Percentiles rank a stretch among this genome's conserved stretches.
Conservation (phyloP, 2,113 vertebrate genomes). For the Hydrolagus affinis region DNA sequence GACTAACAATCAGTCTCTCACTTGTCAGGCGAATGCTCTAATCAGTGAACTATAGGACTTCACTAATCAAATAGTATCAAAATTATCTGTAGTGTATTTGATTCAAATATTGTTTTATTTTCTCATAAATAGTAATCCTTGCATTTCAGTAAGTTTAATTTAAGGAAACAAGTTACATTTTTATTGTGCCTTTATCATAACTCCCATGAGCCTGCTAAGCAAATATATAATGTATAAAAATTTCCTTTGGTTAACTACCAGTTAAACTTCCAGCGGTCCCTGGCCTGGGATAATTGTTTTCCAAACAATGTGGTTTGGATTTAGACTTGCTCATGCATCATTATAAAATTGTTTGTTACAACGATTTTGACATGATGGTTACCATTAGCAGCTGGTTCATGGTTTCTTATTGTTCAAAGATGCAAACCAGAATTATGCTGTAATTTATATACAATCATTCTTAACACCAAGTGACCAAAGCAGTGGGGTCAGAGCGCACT, state of each 20-base stretch:
- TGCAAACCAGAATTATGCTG: neutral
- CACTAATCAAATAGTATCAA: too few relatives aligned
- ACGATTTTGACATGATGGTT: conserved; percentile 56
- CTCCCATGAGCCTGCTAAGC: too few relatives aligned
- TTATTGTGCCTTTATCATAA: too few relatives aligned
- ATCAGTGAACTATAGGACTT: too few relatives aligned
- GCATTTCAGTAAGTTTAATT: too few relatives aligned
- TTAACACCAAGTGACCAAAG: neutral
- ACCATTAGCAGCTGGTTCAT: conserved; percentile 62
- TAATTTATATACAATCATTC: neutral
- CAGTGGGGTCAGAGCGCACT: neutral
- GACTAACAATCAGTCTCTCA: too few relatives aligned
- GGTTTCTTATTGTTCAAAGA: conserved; percentile 38
- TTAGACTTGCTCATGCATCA: conserved; percentile 64
- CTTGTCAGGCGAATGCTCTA: too few relatives aligned
- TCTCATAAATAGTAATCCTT: too few relatives aligned
- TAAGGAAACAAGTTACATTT: too few relatives aligned
- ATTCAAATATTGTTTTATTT: too few relatives aligned
- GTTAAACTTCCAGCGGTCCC: neutral
- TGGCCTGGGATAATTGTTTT: neutral
- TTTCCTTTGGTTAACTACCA: neutral
- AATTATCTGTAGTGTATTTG: too few relatives aligned
- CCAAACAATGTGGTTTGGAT: conserved; percentile 68
- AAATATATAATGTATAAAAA: too few relatives aligned
- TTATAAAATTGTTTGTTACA: conserved; percentile 64